Conservation (phyloP, 2,797 vertebrate species). For the Megaceryle alcyon region DNA sequence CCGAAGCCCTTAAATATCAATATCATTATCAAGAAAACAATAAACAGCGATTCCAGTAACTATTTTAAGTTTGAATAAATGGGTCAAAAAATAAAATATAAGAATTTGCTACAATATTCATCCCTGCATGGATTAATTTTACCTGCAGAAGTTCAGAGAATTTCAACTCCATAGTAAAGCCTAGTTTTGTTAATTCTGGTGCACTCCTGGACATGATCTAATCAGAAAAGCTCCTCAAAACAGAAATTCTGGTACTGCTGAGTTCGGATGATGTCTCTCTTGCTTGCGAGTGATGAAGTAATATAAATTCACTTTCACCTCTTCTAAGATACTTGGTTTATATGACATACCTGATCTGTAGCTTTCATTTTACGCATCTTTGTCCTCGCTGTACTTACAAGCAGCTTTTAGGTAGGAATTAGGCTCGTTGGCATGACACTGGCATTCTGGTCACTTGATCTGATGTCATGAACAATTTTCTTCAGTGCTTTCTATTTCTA, state of each 20-base stretch:
- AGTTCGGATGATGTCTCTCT: background rate
- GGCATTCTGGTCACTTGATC: background rate
- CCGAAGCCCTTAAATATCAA: background rate
- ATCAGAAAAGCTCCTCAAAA: background rate
- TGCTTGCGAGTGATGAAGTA: background rate
- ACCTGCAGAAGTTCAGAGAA: background rate
- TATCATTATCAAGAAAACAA: background rate
- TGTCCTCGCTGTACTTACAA: background rate
- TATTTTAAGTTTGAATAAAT: background rate
- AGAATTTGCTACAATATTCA: background rate
- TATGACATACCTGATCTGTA: background rate
- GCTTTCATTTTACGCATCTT: background rate
- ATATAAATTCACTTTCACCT: background rate
- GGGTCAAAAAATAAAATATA: background rate
- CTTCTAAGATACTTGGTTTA: background rate
- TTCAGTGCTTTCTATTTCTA: background rate
- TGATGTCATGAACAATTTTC: background rate
- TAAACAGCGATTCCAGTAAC: background rate
- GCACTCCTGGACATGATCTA: background rate
- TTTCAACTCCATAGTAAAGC: background rate
- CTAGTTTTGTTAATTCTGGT: background rate
- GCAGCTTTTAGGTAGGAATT: background rate
- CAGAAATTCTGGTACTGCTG: background rate
- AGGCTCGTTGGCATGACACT: background rate
- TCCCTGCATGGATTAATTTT: background rate